Evolutionary conservation across 2,888 invertebrate species (phyloP), one percentile per base, ranked within the genome.

Genomic region (Cryptophagus acutangulus): DNA sequence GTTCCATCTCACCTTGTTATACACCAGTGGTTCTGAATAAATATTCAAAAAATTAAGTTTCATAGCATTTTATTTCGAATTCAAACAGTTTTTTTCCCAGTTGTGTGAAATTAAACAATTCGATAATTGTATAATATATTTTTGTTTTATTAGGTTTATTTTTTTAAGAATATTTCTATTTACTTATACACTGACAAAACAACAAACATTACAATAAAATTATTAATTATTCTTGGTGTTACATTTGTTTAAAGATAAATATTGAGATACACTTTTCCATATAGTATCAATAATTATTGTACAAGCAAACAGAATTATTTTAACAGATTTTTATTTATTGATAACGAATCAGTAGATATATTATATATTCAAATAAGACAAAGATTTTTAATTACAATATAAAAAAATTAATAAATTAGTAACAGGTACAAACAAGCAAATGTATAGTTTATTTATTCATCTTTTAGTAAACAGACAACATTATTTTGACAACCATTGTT

Each of bases 401-500:
- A 20, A n/a, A 20, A 20, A 20, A 20, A n/a, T 20, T n/a, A 20
- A 8, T 8, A 20, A 20, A 20, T 8, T 20, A 20, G 24, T 20
- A 20, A 20, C 17, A 33, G 33, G 30, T 43, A 41, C 42, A 41
- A 41, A 6, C n/a, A 20, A 45, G 39, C 30, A 43, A 47, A 48
- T 45, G 45, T 37, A 36, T 20, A n/a, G n/a, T n/a, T 20, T 20
- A 20, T 8, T 20, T 20, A 8, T 20, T 20, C n/a, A 8, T 20
- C 24, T 20, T 36, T n/a, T 40, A 17, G 28, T 45, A 55, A 49
- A 55, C 50, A 51, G 49, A 55, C 45, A 46, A 49, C 45, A 48
- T 52, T 49, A n/a, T n/a, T n/a, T n/a, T 48, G 48, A 47, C 45
- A 51, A 53, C 48, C 42, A 46, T n/a, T 41, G 43, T 51, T 52